Evolutionary conservation across 37 sponge, comb jelly and placozoan species (phyloP).

Genomic region (Spongilla lacustris): DNA sequence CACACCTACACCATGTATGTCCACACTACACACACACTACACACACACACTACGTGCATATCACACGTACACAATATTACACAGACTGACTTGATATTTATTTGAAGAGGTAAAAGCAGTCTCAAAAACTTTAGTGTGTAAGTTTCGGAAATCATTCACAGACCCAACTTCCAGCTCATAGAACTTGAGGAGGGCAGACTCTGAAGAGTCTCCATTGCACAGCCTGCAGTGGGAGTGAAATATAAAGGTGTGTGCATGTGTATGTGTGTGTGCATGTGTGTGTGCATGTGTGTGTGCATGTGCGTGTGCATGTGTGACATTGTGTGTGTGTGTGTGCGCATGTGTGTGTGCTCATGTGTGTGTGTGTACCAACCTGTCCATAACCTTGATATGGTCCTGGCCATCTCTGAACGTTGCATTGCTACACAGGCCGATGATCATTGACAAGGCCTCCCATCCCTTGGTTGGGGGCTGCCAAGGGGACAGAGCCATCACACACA

Average conservation of each 20-base stretch:
- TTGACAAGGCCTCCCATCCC: constrained; percentile 79
- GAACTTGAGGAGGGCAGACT: constrained; percentile 93
- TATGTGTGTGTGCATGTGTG: neutral
- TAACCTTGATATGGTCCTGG: constrained; percentile 60
- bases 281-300: no score
- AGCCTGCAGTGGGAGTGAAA: constrained; percentile 37
- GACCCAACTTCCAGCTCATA: constrained; percentile 87
- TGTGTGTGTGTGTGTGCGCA: no score
- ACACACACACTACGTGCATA: no score
- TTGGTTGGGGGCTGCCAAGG: constrained; percentile 18
- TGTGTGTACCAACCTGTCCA: constrained; percentile 68
- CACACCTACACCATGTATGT: no score
- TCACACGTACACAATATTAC: no score
- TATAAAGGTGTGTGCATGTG: neutral
- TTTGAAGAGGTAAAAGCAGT: constrained; percentile 97
- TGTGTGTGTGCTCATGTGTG: neutral
- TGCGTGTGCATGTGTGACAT: no score
- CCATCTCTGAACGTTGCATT: constrained; percentile 78
- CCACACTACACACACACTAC: no score
- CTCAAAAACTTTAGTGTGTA: constrained; percentile 87
- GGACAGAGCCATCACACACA: neutral
- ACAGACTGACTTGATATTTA: constrained; percentile 87
- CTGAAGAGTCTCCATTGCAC: constrained; percentile 93
- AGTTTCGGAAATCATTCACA: constrained; percentile 50
- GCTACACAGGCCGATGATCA: constrained; percentile 90